These are phyloP conservation scores for Brachionus asplanchnoidis DNA, from an alignment of 1,140 invertebrate genomes.

Conservation along the genomic window DNA sequence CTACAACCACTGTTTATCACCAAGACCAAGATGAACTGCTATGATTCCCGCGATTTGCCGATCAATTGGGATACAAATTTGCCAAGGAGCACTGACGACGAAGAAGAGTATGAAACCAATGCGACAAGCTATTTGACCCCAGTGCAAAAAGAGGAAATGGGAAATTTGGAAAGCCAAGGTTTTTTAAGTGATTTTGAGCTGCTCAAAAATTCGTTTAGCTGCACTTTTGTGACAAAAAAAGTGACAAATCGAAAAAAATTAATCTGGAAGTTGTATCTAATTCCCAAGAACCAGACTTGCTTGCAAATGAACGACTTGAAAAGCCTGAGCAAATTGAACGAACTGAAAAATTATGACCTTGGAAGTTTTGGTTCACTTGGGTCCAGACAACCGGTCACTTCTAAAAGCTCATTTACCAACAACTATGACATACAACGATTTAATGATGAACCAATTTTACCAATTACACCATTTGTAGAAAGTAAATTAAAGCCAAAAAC, in stretches of 20 bases:
- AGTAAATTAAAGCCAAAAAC: neutral
- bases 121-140: neutral
- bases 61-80: neutral
- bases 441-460: neutral
- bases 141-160: neutral
- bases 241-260: constrained; percentile 22
- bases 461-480: neutral
- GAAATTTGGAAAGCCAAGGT: neutral
- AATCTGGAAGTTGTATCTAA: constrained; percentile 33
- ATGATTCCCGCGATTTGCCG: neutral
- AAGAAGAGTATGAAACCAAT: neutral
- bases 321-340: neutral
- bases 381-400: neutral
- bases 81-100: neutral
- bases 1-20: constrained; percentile 36
- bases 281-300: constrained; percentile 28
- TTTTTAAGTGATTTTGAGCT: neutral
- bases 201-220: neutral
- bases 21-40: constrained; percentile 31
- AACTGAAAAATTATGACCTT: constrained; percentile 11
- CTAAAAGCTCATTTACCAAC: neutral
- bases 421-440: neutral
- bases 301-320: constrained; percentile 20
- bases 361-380: neutral
- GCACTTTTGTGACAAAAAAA: constrained; percentile 21